phyloP scores from a whole-genome alignment of 2,113 vertebrate species.

The Capreolus pygargus region DNA sequence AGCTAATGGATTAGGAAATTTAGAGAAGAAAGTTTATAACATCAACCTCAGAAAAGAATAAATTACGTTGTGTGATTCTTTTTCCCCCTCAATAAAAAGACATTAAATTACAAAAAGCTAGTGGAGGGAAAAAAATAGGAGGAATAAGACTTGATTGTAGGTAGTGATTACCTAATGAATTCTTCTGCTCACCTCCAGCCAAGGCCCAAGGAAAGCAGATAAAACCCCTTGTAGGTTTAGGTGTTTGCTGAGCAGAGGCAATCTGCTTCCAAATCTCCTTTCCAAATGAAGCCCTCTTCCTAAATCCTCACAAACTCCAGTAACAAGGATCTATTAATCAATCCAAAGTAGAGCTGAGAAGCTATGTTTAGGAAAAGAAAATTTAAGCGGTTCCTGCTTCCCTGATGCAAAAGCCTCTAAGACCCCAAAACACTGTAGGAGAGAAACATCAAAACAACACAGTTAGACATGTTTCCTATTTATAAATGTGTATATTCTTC shows the following conservation, averaged over 20 bases:
- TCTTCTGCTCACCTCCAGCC: not conserved
- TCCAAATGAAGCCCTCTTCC: not conserved
- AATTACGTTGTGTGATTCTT: not conserved
- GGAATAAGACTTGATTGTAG: not conserved
- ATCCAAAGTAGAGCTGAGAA: not conserved
- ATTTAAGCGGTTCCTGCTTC: not conserved
- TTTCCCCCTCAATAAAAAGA: not conserved
- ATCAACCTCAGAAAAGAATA: not conserved
- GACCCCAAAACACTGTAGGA: not conserved
- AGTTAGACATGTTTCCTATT: not conserved
- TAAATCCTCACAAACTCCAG: not conserved
- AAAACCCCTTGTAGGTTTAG: not conserved
- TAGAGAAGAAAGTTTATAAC: not conserved
- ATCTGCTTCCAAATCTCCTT: not conserved
- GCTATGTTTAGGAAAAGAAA: not conserved
- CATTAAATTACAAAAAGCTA: not conserved
- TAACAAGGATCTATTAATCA: not conserved
- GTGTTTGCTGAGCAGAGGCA: not conserved
- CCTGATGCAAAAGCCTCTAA: not conserved
- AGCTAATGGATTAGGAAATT: not conserved
- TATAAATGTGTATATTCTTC: not conserved
- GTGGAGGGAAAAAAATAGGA: not conserved
- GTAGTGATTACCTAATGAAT: not conserved
- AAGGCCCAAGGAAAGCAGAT: not conserved
- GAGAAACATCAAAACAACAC: not conserved